Evolutionary conservation across 2,888 invertebrate species (phyloP), one percentile per base, ranked within the genome.

Genomic region (Campoplex capitator): DNA sequence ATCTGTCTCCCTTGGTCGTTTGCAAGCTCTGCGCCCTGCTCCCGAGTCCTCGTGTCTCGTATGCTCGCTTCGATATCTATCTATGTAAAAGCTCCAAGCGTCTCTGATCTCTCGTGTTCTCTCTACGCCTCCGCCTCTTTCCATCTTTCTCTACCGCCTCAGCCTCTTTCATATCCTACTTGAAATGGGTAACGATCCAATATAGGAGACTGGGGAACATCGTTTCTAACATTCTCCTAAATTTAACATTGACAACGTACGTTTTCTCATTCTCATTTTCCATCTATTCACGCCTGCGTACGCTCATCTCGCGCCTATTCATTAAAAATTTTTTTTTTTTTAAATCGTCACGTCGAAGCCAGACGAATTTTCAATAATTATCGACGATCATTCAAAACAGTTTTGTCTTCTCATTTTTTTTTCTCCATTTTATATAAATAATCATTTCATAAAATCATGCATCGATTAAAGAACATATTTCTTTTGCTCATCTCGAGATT

Each of bases 161-260:
- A 84, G 83, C 67, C 77, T 82, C 84, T 73, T 78, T 73, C 83
- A 18, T 83, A 78, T 51, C 42, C 70, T 56, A 75, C 54, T 42
- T 42, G 70, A 42, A 83, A 74, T 62, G 54, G 73, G n/a, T 75
- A 68, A 54, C 51, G 75, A 76, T 74, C 78, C 56, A 48, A 38
- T 13, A 70, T 23, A 67, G 75, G n/a, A 75, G 75, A 35, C 48
- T 45, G 54, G 58, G 18, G 81, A 84, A 82, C 84, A 82, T 77
- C 74, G 42, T 78, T 54, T 45, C 35, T 84, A 81, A 87, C 84
- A 87, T 89, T 84, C 86, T 85, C 91, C 90, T 92, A 92, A 92
- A 92, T 92, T 92, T 88, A 88, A 81, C 90, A 92, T 92, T 90
- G 91, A 92, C 92, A 90, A 88, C 88, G 84, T 87, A 88, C 88